Conservation (phyloP, 2,888 invertebrate species). For the Leptogaster cylindrica region DNA sequence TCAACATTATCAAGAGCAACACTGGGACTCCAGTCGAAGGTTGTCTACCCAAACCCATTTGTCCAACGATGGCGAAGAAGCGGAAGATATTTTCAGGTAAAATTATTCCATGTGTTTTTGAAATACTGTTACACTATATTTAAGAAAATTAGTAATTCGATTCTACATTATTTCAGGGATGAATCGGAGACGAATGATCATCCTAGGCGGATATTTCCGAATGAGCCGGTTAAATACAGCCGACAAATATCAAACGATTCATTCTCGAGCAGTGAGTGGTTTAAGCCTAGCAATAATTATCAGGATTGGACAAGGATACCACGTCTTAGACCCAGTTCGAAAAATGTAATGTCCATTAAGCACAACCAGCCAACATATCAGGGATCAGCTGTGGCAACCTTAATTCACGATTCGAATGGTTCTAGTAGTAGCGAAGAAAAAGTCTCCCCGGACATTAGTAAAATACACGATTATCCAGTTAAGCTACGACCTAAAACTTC, state of each 20-base stretch:
- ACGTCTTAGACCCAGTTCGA: slow-evolving; percentile 59
- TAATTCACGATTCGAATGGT: slow-evolving; percentile 59
- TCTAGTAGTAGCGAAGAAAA: slow-evolving; percentile 60
- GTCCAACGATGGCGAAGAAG: too few relatives aligned
- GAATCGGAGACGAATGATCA: slow-evolving; percentile 48
- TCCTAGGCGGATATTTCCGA: slow-evolving; percentile 48
- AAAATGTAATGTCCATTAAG: slow-evolving; percentile 60
- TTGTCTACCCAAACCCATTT: slow-evolving; percentile 53
- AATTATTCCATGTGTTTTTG: background rate
- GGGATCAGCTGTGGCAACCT: slow-evolving; percentile 58
- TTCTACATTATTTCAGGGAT: slow-evolving; percentile 35
- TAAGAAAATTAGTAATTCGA: too few relatives aligned
- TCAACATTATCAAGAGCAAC: background rate
- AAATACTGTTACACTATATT: background rate
- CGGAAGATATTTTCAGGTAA: background rate
- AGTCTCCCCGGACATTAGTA: slow-evolving; percentile 38
- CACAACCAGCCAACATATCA: slow-evolving; percentile 53
- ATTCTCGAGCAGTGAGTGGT: slow-evolving; percentile 58
- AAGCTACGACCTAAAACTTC: slow-evolving; percentile 11
- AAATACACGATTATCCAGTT: slow-evolving; percentile 9
- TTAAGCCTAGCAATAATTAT: slow-evolving; percentile 56
- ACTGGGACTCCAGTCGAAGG: slow-evolving; percentile 33
- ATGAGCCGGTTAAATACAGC: slow-evolving; percentile 39
- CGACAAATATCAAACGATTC: slow-evolving; percentile 52
- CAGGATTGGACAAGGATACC: slow-evolving; percentile 60